Percentiles rank a stretch among this genome's conserved stretches.
phyloP scores from a whole-genome alignment of 2,888 invertebrate genomes.

The Troides oblongomaculatus region DNA sequence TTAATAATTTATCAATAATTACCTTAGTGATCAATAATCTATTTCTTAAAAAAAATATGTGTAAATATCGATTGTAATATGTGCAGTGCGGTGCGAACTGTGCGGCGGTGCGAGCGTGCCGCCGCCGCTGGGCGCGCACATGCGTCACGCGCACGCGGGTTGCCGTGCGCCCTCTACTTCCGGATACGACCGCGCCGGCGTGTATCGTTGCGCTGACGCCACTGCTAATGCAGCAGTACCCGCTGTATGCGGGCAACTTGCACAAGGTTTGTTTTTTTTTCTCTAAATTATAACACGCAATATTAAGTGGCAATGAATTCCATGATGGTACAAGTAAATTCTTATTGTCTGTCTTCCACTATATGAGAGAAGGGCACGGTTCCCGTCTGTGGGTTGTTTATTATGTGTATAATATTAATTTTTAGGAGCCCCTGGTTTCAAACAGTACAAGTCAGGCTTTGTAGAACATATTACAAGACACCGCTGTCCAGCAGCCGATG shows the following conservation, averaged over 20 bases:
- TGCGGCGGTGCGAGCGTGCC: conserved; percentile 86
- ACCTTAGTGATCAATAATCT: too few relatives aligned
- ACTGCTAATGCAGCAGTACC: conserved; percentile 42
- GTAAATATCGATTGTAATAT: background rate
- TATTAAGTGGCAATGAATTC: background rate
- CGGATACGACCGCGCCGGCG: conserved; percentile 95
- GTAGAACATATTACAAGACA: too few relatives aligned
- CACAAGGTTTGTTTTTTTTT: conserved; percentile 48
- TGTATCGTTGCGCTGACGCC: conserved; percentile 78
- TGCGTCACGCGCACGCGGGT: conserved; percentile 94
- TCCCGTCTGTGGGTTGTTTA: too few relatives aligned
- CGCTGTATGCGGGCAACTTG: conserved; percentile 58
- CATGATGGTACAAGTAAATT: background rate
- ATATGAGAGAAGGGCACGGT: too few relatives aligned
- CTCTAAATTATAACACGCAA: background rate
- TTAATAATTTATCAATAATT: too few relatives aligned
- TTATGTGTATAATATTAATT: too few relatives aligned
- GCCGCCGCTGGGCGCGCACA: conserved; percentile 93
- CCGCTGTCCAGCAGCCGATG: too few relatives aligned
- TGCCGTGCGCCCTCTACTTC: conserved; percentile 92
- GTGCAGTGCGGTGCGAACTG: conserved; percentile 86
- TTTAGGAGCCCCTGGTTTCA: too few relatives aligned
- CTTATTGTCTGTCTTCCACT: too few relatives aligned
- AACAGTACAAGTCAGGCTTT: too few relatives aligned
- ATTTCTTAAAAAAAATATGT: too few relatives aligned